These are phyloP conservation scores for Eurosta solidaginis DNA, from an alignment of 1,140 invertebrate genomes.

Conservation along the genomic window DNA sequence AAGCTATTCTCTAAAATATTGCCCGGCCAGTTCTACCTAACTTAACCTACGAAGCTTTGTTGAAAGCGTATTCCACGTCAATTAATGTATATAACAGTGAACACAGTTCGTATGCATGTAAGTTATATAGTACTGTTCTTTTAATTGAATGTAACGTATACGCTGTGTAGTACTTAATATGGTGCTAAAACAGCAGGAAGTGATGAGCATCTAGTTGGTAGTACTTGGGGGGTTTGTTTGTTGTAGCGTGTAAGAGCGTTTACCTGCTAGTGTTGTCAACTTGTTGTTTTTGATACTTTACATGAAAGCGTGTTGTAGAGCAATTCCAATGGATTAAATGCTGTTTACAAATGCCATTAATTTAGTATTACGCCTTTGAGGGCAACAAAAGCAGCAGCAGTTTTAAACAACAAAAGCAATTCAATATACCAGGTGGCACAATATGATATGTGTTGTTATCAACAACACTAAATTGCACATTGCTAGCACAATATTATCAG, in stretches of 20 bases:
- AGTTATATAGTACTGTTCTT: not conserved
- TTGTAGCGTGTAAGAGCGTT: not conserved
- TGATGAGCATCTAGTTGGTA: not conserved
- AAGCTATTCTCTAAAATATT: no score
- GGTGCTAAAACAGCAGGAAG: not conserved
- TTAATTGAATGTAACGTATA: not conserved
- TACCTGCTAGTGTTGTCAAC: not conserved
- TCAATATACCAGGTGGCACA: no score
- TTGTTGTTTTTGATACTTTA: not conserved
- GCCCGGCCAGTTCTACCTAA: no score
- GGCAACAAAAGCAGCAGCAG: not conserved
- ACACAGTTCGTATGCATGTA: not conserved
- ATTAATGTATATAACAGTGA: not conserved
- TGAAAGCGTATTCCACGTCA: no score
- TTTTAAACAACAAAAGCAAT: not conserved
- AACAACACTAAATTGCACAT: no score
- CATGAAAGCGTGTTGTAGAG: conserved; percentile 8
- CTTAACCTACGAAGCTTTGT: no score
- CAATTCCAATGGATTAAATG: conserved; percentile 32
- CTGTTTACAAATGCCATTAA: conserved; percentile 32
- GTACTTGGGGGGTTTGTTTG: not conserved
- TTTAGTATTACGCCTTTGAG: not conserved
- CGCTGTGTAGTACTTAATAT: not conserved
- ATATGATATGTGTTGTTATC: no score
- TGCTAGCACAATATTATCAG: no score